Percentiles rank a stretch among this genome's conserved stretches.
These are phyloP conservation scores for Hyalella azteca DNA, from an alignment of 2,888 invertebrate genomes.

Conservation along the genomic window DNA sequence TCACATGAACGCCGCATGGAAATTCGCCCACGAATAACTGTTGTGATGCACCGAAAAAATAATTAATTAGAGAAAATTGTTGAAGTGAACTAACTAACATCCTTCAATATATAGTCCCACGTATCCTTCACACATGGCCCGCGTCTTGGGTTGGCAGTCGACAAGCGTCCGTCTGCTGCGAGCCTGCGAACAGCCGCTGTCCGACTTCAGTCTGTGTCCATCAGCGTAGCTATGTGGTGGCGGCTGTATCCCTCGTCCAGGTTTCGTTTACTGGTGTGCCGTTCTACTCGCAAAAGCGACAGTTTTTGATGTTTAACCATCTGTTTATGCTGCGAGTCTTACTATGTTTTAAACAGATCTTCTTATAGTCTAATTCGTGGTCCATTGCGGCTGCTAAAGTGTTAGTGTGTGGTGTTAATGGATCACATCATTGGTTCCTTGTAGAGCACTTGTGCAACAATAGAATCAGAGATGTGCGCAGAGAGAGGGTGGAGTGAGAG, in stretches of 20 bases:
- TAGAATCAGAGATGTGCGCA: conserved; percentile 14
- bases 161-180: too few species aligned
- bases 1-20: too few species aligned
- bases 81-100: too few species aligned
- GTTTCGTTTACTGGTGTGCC: neutral
- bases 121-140: too few species aligned
- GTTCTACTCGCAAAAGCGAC: neutral
- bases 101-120: too few species aligned
- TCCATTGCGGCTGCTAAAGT: neutral
- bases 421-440: conserved; percentile 15
- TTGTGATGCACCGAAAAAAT: too few species aligned
- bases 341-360: neutral
- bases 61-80: too few species aligned
- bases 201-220: neutral
- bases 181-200: neutral
- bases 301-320: neutral
- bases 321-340: neutral
- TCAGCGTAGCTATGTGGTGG: neutral
- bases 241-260: neutral
- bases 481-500: conserved; percentile 29
- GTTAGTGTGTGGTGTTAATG: neutral
- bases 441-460: conserved; percentile 33
- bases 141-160: too few species aligned
- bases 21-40: too few species aligned
- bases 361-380: neutral